These are phyloP conservation scores for Athetis lepigone DNA, from an alignment of 2,888 invertebrate species.

Conservation along the genomic window DNA sequence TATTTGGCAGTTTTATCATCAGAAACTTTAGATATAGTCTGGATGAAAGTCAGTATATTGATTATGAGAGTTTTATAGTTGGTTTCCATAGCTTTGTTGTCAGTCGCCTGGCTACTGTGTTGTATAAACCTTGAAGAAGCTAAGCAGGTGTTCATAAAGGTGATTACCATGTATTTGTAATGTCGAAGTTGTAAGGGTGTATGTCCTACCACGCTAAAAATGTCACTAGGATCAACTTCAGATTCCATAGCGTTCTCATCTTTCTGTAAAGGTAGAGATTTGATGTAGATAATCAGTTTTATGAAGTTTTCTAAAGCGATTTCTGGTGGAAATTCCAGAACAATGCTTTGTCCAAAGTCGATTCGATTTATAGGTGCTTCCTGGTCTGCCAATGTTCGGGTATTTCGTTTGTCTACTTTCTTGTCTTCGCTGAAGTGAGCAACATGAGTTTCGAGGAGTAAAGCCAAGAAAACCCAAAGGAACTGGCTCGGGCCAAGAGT, in stretches of 20 bases:
- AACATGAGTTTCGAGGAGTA: constrained; percentile 94
- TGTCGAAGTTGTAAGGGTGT: constrained; percentile 95
- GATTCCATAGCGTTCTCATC: constrained; percentile 86
- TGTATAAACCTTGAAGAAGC: constrained; percentile 93
- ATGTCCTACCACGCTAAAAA: constrained; percentile 92
- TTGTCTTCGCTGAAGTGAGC: constrained; percentile 88
- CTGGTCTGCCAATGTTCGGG: constrained; percentile 79
- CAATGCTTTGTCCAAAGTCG: constrained; percentile 92
- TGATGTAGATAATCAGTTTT: constrained; percentile 92
- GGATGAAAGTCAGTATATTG: constrained; percentile 92
- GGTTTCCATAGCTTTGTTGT: constrained; percentile 89
- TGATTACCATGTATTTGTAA: constrained; percentile 95
- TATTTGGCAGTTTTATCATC: constrained; percentile 93
- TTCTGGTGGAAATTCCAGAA: constrained; percentile 92
- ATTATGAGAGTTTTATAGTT: constrained; percentile 93
- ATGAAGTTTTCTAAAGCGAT: constrained; percentile 92
- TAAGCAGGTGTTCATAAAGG: constrained; percentile 93
- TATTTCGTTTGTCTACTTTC: constrained; percentile 75
- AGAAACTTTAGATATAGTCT: constrained; percentile 91
- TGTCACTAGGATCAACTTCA: constrained; percentile 82
- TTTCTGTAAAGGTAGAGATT: constrained; percentile 92
- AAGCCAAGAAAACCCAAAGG: constrained; percentile 93
- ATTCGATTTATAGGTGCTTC: constrained; percentile 90
- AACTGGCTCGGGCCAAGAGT: constrained; percentile 92
- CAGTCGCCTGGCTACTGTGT: constrained; percentile 90